Conservation (phyloP, 2,113 vertebrate genomes). For the Heloderma charlesbogerti region DNA sequence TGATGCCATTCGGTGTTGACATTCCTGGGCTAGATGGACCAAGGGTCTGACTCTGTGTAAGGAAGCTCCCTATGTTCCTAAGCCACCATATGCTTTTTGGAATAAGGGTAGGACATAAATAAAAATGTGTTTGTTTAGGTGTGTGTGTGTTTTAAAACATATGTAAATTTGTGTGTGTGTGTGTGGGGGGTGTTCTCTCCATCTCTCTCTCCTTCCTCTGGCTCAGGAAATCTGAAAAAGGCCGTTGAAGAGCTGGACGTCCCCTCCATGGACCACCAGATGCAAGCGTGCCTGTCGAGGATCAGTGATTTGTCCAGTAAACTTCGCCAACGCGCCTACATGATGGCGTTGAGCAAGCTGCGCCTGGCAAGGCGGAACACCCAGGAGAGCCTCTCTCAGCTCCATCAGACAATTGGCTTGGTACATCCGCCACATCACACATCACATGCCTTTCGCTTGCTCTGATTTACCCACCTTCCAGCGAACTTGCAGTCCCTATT, state of each 20-base stretch:
- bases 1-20: no score
- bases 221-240: conserved; percentile 32
- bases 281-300: conserved; percentile 77
- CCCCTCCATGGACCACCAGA: neutral
- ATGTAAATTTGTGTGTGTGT: no score
- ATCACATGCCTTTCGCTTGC: no score
- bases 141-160: neutral
- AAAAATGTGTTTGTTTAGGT: no score
- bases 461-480: no score
- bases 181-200: neutral
- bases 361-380: conserved; percentile 67
- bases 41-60: no score
- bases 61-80: no score
- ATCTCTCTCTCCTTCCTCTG: no score
- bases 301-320: conserved; percentile 78
- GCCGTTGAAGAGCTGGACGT: neutral
- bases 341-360: conserved; percentile 76
- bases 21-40: no score
- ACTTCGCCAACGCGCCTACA: conserved; percentile 76
- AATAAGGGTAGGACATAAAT: neutral
- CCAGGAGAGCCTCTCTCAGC: conserved; percentile 67
- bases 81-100: no score
- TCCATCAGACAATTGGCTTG: conserved; percentile 79
- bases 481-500: neutral
- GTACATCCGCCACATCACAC: conserved; percentile 44